phyloP scores from a whole-genome alignment of 2,888 invertebrate species.

The Hirtodrosophila duncani region DNA sequence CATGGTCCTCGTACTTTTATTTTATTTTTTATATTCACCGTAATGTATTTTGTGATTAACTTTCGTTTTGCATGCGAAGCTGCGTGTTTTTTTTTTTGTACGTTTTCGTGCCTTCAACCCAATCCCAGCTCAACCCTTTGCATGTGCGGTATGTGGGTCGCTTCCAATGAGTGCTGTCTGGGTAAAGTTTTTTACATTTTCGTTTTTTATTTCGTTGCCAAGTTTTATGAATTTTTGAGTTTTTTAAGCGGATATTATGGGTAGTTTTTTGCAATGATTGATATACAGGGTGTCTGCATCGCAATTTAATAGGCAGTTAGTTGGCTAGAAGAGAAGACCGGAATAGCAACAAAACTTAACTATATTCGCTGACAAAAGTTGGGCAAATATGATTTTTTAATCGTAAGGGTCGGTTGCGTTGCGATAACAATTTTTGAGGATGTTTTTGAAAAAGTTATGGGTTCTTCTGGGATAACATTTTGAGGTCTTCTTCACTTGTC shows the following conservation, averaged over 20 bases:
- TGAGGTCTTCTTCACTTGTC: too few relatives aligned
- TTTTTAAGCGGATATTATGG: slow-evolving; percentile 60
- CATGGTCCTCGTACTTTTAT: slow-evolving; percentile 10
- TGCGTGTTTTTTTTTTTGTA: slow-evolving; percentile 41
- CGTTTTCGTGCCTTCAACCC: slow-evolving; percentile 32
- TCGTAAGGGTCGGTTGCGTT: too few relatives aligned
- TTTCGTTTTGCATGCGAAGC: slow-evolving; percentile 69
- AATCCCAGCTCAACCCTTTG: slow-evolving; percentile 69
- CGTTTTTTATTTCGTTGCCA: slow-evolving; percentile 42
- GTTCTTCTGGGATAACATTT: too few relatives aligned
- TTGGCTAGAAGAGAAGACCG: background rate
- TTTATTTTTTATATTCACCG: slow-evolving; percentile 46
- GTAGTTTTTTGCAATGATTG: slow-evolving; percentile 22
- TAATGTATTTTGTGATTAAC: slow-evolving; percentile 73
- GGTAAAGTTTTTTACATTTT: slow-evolving; percentile 52
- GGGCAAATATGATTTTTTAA: too few relatives aligned
- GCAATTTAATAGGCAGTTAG: background rate
- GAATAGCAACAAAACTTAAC: too few relatives aligned
- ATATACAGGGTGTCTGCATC: slow-evolving; percentile 45
- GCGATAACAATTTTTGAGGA: too few relatives aligned
- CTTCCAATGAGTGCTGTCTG: slow-evolving; percentile 31
- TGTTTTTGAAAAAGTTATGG: too few relatives aligned
- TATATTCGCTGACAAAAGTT: too few relatives aligned
- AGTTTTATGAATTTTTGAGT: slow-evolving; percentile 51
- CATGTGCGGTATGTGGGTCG: slow-evolving; percentile 18